Evolutionary conservation across 1,140 invertebrate genomes (phyloP).

Genomic region (Aphaenogaster rudis): DNA sequence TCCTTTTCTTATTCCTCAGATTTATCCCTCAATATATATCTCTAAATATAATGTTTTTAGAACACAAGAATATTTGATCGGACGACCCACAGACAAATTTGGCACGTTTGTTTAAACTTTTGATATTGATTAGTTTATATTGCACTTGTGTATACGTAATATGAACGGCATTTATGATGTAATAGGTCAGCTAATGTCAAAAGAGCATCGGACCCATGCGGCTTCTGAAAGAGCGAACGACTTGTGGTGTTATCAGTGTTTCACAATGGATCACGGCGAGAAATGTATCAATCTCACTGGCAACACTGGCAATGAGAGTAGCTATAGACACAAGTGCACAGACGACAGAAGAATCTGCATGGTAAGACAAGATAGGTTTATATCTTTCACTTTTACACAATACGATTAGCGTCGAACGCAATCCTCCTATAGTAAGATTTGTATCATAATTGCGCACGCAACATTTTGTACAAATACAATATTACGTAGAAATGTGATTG

Average conservation of each 20-base stretch:
- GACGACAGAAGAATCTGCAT: constrained; percentile 92
- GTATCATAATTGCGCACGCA: not conserved
- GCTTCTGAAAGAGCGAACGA: constrained; percentile 92
- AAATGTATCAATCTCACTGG: constrained; percentile 89
- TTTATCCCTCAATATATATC: not conserved
- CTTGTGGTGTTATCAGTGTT: constrained; percentile 93
- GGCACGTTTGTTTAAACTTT: not conserved
- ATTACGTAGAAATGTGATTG: constrained; percentile 9
- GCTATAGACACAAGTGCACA: constrained; percentile 91
- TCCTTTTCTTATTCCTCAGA: not conserved
- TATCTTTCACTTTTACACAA: not conserved
- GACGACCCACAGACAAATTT: not conserved
- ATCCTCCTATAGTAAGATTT: not conserved
- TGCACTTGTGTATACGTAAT: not conserved
- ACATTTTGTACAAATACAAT: not conserved
- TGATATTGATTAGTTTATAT: not conserved
- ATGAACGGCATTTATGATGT: not conserved
- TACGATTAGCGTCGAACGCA: not conserved
- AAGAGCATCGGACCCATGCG: constrained; percentile 92
- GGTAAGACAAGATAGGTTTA: constrained; percentile 86
- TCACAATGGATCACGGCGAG: constrained; percentile 91
- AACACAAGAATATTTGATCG: not conserved
- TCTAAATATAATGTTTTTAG: constrained; percentile 3
- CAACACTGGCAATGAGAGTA: constrained; percentile 89
- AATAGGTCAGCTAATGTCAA: constrained; percentile 85